phyloP scores from a whole-genome alignment of 2,797 vertebrate genomes.

The Merluccius polli region DNA sequence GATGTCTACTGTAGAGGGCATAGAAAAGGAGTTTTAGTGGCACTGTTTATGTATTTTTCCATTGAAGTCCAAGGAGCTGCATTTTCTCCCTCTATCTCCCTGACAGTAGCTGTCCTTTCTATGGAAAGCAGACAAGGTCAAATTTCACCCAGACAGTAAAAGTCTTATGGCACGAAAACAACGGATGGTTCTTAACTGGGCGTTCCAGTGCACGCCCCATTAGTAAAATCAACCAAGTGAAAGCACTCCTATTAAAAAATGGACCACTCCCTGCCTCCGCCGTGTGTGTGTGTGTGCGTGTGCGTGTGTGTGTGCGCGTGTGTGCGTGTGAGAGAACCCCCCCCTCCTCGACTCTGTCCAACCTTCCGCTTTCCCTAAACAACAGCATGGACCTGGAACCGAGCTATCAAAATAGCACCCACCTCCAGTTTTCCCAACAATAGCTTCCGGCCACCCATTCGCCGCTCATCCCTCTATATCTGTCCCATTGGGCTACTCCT shows the following conservation, averaged over 20 bases:
- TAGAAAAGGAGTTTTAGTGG: constrained; percentile 10
- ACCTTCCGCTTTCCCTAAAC: not conserved
- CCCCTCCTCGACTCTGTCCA: not conserved
- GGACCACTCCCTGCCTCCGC: constrained; percentile 17
- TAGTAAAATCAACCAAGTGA: constrained; percentile 44
- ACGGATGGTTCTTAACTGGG: constrained; percentile 37
- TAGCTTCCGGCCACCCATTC: not conserved
- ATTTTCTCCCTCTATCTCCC: not conserved
- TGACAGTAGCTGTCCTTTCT: constrained; percentile 21
- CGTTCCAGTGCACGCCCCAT: constrained; percentile 30
- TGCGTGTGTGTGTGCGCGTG: not conserved
- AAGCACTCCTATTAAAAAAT: constrained; percentile 42
- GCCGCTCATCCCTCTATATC: not conserved
- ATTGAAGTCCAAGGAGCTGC: constrained; percentile 2
- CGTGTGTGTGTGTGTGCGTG: constrained; percentile 8
- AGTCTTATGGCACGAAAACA: constrained; percentile 41
- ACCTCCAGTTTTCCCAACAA: not conserved
- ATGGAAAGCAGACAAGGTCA: constrained; percentile 44
- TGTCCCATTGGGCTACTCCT: not conserved
- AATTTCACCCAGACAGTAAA: constrained; percentile 37
- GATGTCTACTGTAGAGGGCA: not conserved
- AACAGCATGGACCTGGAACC: not conserved
- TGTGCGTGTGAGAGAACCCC: not conserved
- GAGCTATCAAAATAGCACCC: not conserved
- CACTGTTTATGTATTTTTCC: constrained; percentile 13